Evolutionary conservation across 2,888 invertebrate species (phyloP), one percentile per base, ranked within the genome.

Genomic region (Harpagoxenus sublaevis): DNA sequence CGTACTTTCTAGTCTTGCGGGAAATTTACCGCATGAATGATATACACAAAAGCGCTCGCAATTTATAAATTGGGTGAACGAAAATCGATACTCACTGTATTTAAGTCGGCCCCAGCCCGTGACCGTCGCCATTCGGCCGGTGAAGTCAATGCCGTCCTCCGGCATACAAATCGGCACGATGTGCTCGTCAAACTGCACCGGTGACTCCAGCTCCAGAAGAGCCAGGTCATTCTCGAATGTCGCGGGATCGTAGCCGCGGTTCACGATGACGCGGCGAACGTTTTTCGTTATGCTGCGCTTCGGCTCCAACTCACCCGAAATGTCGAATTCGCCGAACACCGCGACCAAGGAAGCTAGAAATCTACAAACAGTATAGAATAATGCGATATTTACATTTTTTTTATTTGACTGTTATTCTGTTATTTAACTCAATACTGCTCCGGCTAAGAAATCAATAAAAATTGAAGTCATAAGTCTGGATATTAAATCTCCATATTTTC

Each of bases 91-190:
- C 95, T 94, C 91, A 96, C 98, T 98, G 93, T 98, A 98, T 95
- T 98, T 98, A 60, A 98, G 96, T 23, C 98, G 96, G 0, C 99
- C 99, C 98, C 98, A 99, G 1, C 99, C 99, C 0, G 98, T 98
- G 3, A 99, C 98, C 0, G 98, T 98, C 0, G 98, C 99, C 96
- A 98, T 97, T 84, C 97, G 96, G 0, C 98, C 98, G 0, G 98
- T 98, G 95, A 97, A 98, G 93, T 98, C 98, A 1, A 97, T 97
- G 1, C 94, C 93, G 77, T 97, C 97, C 63, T 97, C 97, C 0
- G 98, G 98, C 96, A 99, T 97, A 95, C 99, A 99, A 94, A 99
- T 98, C 39, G 99, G 99, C 57, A 98, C 98, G 88, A 99, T 98
- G 95, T 98, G 98, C 39, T 97, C 96, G 93, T 98, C 98, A 93